phyloP scores from a whole-genome alignment of 1,140 invertebrate genomes.

The Drosophila dunni region DNA sequence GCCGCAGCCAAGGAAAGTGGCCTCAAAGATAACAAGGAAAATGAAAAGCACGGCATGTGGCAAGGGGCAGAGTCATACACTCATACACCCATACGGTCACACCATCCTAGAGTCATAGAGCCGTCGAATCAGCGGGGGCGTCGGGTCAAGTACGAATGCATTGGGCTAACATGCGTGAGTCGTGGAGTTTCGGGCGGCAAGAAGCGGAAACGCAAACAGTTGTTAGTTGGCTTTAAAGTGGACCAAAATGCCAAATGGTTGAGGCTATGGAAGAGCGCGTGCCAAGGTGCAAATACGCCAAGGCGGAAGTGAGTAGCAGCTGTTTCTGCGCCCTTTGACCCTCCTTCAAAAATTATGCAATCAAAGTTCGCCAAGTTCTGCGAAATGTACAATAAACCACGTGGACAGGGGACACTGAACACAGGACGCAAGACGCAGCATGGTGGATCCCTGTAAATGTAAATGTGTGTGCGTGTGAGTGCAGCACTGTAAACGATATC shows the following conservation, averaged over 20 bases:
- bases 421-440: conserved; percentile 24
- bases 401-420: conserved; percentile 1
- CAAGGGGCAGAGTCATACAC: conserved; percentile 12
- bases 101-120: background rate
- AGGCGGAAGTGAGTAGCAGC: conserved; percentile 65
- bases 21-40: conserved; percentile 26
- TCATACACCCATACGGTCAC: background rate
- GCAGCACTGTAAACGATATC: conserved; percentile 20
- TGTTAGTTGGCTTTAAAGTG: conserved; percentile 44
- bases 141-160: conserved; percentile 69
- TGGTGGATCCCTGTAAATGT: conserved; percentile 8
- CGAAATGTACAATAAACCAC: conserved; percentile 15
- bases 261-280: conserved; percentile 51
- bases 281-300: conserved; percentile 60
- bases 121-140: conserved; percentile 62
- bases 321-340: conserved; percentile 11
- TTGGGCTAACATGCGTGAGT: conserved; percentile 30
- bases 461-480: background rate
- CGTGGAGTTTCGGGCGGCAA: conserved; percentile 19
- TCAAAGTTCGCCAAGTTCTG: conserved; percentile 50
- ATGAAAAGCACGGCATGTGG: conserved; percentile 73
- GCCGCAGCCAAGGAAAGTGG: conserved; percentile 31
- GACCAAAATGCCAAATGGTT: conserved; percentile 6
- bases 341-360: conserved; percentile 60
- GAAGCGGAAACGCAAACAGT: conserved; percentile 58